A percentile compares a stretch with the other conserved stretches of the same genome.
Evolutionary conservation across 2,113 vertebrate genomes (phyloP).

Genomic region (Nematolebias whitei): DNA sequence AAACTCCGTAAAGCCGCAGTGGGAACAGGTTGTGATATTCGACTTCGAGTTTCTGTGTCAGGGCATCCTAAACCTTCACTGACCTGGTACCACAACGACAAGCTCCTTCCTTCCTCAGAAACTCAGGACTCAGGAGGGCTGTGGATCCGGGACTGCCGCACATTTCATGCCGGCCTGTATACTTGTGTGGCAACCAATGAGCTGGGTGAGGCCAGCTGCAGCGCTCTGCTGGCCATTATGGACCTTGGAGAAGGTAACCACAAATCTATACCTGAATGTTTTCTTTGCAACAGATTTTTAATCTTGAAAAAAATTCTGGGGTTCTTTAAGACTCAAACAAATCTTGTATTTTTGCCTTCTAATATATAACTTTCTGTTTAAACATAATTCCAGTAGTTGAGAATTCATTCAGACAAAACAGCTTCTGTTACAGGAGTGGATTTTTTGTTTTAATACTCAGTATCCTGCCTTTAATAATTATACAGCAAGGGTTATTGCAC

Average conservation of each 20-base stretch:
- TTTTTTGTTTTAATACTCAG: no score
- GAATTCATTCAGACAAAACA: no score
- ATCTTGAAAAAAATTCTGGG: not conserved
- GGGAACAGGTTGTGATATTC: constrained; percentile 87
- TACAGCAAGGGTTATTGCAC: no score
- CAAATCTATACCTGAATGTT: not conserved
- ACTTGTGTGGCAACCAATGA: constrained; percentile 87
- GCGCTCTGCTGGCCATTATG: constrained; percentile 86
- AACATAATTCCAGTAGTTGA: no score
- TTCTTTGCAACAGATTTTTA: not conserved
- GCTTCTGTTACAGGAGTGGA: no score
- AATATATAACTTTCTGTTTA: no score
- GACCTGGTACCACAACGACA: constrained; percentile 88
- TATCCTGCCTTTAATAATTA: no score
- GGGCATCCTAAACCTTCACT: constrained; percentile 86
- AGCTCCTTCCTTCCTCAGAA: constrained; percentile 67
- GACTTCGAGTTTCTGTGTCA: constrained; percentile 84
- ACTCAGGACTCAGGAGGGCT: constrained; percentile 85
- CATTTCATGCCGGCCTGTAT: constrained; percentile 86
- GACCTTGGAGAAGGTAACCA: constrained; percentile 86
- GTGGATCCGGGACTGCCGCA: constrained; percentile 88
- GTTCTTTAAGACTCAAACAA: no score
- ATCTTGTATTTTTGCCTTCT: no score
- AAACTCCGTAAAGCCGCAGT: constrained; percentile 88
- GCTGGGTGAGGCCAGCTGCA: constrained; percentile 84